A percentile compares a stretch with the other conserved stretches of the same genome.
These are phyloP conservation scores for Leptobrachium leishanense DNA, from an alignment of 2,113 vertebrate species.

Conservation along the genomic window DNA sequence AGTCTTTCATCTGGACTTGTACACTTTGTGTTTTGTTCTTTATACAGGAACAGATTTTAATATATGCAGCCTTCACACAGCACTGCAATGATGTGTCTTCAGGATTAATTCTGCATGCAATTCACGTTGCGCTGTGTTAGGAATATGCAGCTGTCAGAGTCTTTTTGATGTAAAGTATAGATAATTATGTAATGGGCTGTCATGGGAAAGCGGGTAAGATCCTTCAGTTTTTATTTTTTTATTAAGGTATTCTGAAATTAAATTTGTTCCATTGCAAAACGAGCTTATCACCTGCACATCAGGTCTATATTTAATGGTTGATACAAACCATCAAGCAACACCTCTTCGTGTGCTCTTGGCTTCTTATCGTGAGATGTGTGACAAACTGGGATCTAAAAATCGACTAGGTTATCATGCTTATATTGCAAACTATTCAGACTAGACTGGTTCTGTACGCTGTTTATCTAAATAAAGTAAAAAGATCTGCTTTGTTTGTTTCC, in stretches of 20 bases:
- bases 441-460: too few relatives aligned
- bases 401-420: too few relatives aligned
- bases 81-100: conserved; percentile 10
- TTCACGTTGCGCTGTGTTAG: conserved; percentile 11
- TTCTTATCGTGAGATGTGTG: too few relatives aligned
- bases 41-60: not conserved
- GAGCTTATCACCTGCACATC: too few relatives aligned
- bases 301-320: too few relatives aligned
- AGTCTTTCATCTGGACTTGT: not conserved
- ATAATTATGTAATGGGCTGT: conserved; percentile 10
- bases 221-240: not conserved
- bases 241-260: not conserved
- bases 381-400: too few relatives aligned
- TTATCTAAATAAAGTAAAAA: too few relatives aligned
- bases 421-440: too few relatives aligned
- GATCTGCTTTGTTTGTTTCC: too few relatives aligned
- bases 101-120: conserved; percentile 4
- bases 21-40: not conserved
- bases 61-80: not conserved
- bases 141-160: conserved; percentile 15
- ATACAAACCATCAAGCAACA: too few relatives aligned
- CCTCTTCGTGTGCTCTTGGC: too few relatives aligned
- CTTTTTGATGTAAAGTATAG: not conserved
- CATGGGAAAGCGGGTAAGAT: not conserved
- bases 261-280: not conserved